phyloP scores from a whole-genome alignment of 2,888 invertebrate species.

The Prenolepis imparis region DNA sequence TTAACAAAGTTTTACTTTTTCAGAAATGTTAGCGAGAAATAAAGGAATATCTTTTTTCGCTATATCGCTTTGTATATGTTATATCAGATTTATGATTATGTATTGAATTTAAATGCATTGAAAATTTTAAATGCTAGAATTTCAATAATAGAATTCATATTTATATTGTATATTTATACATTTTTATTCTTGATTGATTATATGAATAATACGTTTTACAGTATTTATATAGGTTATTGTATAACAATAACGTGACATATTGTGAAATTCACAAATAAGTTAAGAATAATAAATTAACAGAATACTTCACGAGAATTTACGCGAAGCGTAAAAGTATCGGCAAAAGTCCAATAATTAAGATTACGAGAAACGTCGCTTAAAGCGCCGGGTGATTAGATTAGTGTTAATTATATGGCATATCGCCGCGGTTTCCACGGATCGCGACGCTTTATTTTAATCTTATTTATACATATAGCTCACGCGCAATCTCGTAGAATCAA shows the following conservation, averaged over 20 bases:
- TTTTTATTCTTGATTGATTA: background rate
- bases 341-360: constrained; percentile 23
- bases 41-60: background rate
- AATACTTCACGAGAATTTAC: constrained; percentile 12
- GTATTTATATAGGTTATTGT: background rate
- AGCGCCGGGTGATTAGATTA: constrained; percentile 29
- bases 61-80: background rate
- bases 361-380: background rate
- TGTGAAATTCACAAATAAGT: background rate
- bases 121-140: background rate
- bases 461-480: constrained; percentile 38
- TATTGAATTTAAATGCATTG: too few relatives aligned
- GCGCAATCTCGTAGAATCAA: constrained; percentile 42
- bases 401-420: constrained; percentile 43
- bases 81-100: background rate
- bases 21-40: background rate
- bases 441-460: constrained; percentile 53
- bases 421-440: background rate
- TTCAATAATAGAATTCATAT: too few relatives aligned
- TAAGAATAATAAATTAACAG: background rate
- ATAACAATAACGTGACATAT: background rate
- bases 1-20: background rate
- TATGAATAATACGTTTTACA: background rate
- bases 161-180: background rate
- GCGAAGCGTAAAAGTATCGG: background rate